A percentile compares a stretch with the other conserved stretches of the same genome.
phyloP scores from a whole-genome alignment of 2,888 invertebrate species.

The Nyleta sp. region DNA sequence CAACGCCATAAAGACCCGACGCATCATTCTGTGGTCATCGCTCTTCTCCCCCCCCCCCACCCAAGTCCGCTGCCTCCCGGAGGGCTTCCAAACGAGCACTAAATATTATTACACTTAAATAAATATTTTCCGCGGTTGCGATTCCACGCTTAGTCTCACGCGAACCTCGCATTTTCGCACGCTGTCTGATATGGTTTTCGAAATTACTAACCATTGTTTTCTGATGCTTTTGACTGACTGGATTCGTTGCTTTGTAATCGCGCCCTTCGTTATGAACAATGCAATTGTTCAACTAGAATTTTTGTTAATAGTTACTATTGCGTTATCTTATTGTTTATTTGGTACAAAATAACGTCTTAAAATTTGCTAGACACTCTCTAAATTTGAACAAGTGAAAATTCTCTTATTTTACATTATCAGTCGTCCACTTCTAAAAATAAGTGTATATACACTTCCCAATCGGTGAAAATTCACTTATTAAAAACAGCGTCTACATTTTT shows the following conservation, averaged over 20 bases:
- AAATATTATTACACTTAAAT: constrained; percentile 65
- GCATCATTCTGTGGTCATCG: constrained; percentile 60
- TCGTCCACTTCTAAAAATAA: too few relatives aligned
- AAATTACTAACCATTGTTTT: constrained; percentile 48
- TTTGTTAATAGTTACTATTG: too few relatives aligned
- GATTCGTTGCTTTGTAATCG: constrained; percentile 1
- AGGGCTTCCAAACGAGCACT: constrained; percentile 59
- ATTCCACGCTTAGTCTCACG: constrained; percentile 56
- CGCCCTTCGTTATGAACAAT: background rate
- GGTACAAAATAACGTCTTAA: too few relatives aligned
- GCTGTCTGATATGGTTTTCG: constrained; percentile 44
- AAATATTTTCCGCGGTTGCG: constrained; percentile 63
- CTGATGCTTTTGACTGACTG: constrained; percentile 13
- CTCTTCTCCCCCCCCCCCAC: constrained; percentile 29
- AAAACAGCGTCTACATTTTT: too few relatives aligned
- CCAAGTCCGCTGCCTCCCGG: constrained; percentile 39
- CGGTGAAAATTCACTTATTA: too few relatives aligned
- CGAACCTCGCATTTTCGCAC: constrained; percentile 55
- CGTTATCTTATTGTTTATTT: too few relatives aligned
- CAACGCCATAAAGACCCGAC: constrained; percentile 63
- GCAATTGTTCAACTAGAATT: background rate
- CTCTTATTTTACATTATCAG: too few relatives aligned
- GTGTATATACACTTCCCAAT: too few relatives aligned
- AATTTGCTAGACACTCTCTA: too few relatives aligned
- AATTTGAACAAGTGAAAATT: too few relatives aligned